phyloP scores from a whole-genome alignment of 2,888 invertebrate genomes.

The Silvanus unidentatus region DNA sequence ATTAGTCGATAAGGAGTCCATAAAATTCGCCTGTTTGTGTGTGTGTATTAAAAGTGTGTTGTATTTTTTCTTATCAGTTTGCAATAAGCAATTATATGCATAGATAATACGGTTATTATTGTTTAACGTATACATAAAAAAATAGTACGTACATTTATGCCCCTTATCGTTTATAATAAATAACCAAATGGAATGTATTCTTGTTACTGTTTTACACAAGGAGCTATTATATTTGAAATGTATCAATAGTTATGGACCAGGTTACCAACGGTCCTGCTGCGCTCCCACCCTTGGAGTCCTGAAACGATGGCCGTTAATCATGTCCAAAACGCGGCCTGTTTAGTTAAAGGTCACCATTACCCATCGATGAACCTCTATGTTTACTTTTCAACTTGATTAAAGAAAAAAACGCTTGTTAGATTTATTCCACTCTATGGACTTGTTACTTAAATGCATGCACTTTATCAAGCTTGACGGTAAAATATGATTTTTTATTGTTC shows the following conservation, averaged over 20 bases:
- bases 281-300: slow-evolving; percentile 17
- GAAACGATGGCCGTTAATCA: slow-evolving; percentile 24
- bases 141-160: too few relatives aligned
- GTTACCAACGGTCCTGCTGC: slow-evolving; percentile 19
- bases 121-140: too few relatives aligned
- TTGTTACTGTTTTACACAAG: slow-evolving; percentile 22
- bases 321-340: slow-evolving; percentile 20
- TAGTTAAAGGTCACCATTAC: slow-evolving; percentile 15
- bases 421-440: slow-evolving; percentile 2
- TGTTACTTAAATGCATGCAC: too few relatives aligned
- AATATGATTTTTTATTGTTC: too few relatives aligned
- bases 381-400: slow-evolving; percentile 13
- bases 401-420: slow-evolving; percentile 8
- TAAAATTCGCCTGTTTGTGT: too few relatives aligned
- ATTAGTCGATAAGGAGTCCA: too few relatives aligned
- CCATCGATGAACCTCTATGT: slow-evolving; percentile 10
- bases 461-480: too few relatives aligned
- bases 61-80: too few relatives aligned
- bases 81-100: too few relatives aligned
- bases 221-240: slow-evolving; percentile 23
- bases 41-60: too few relatives aligned
- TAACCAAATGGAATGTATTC: slow-evolving; percentile 1
- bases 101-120: too few relatives aligned
- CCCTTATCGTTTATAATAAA: too few relatives aligned
- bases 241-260: slow-evolving; percentile 23